Evolutionary conservation across 2,797 vertebrate species (phyloP).

Genomic region (Eptatretus atami): DNA sequence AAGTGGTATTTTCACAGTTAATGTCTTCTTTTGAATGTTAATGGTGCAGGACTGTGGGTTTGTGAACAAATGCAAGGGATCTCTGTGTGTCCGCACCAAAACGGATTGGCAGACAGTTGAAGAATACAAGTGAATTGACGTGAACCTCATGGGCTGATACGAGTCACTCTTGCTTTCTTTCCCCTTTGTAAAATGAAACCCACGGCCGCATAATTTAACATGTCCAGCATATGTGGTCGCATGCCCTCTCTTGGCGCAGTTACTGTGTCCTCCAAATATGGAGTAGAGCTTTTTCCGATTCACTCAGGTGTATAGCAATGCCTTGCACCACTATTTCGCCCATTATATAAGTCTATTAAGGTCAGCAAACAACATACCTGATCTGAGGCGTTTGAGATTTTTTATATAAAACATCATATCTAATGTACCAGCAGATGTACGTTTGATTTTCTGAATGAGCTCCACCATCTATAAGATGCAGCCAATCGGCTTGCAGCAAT

Average conservation of each 20-base stretch:
- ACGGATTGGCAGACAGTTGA: slow-evolving; percentile 52
- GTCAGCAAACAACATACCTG: too few relatives aligned
- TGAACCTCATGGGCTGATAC: slow-evolving; percentile 45
- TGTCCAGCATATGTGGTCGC: slow-evolving; percentile 35
- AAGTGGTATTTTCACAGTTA: too few relatives aligned
- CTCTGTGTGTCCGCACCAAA: slow-evolving; percentile 46
- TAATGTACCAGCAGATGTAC: too few relatives aligned
- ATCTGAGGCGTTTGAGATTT: too few relatives aligned
- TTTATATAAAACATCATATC: too few relatives aligned
- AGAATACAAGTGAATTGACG: slow-evolving; percentile 31
- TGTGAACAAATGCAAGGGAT: slow-evolving; percentile 67
- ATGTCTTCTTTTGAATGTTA: too few relatives aligned
- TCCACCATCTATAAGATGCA: too few relatives aligned
- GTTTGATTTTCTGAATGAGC: too few relatives aligned
- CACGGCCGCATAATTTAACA: slow-evolving; percentile 38
- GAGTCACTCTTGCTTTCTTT: slow-evolving; percentile 38
- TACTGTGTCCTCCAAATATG: slow-evolving; percentile 45
- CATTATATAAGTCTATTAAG: too few relatives aligned
- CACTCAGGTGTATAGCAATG: slow-evolving; percentile 51
- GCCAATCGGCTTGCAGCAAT: too few relatives aligned
- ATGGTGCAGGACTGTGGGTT: slow-evolving; percentile 45
- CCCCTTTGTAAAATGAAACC: slow-evolving; percentile 38
- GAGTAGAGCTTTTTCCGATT: slow-evolving; percentile 44
- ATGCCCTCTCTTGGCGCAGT: slow-evolving; percentile 24
- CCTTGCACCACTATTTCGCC: too few relatives aligned